Base-by-base conservation (phyloP, 2,113 vertebrate genomes). In the Pholis gunnellus region DNA sequence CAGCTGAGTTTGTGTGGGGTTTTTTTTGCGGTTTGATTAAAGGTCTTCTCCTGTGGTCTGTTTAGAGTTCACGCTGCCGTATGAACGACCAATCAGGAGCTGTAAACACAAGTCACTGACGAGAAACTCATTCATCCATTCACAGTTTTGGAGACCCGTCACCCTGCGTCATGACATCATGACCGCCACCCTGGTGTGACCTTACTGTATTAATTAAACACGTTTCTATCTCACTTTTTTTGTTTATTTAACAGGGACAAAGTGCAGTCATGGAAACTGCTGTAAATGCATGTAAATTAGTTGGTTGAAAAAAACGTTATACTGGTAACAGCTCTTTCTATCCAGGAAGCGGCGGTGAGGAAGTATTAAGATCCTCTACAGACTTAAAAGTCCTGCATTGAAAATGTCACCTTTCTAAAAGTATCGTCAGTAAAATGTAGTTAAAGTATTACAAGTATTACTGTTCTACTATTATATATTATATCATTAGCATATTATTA, bases 101-200 rank as follows among this genome's bases (percentile, higher is more conserved):
- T 77, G 68, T 87, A 87, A 83, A 83, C 85, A 87, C 15, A 31
- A 15, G 81, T 80, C 81, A 76, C 66, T 67, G 80, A 79, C 6
- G n/a, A 66, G 48, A 65, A 31, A 9, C 72, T 63, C 76, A 61
- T 64, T 6, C 22, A 5, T 44, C 9, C 20, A 13, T 75, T 76
- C 85, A 82, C 75, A 83, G 80, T 61, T 79, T 2, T 11, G 38
- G 1, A 31, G 46, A 54, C 77, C 34, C 20, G 3, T 59, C 70
- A 54, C 44, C 44, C 31, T 20, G 31, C 18, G 2, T 36, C 60
- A 63, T 61, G 54, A 63, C 17, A 20, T 57, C 50, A 75, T 17
- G 25, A 14, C 75, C 1, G 40, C 22, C 38, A 25, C 48, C 42
- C 68, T 50, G 44, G 22, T 38, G 18, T 11, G 31, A 36, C 17